Conservation (phyloP, 2,797 vertebrate species). For the Sebastolobus alascanus region DNA sequence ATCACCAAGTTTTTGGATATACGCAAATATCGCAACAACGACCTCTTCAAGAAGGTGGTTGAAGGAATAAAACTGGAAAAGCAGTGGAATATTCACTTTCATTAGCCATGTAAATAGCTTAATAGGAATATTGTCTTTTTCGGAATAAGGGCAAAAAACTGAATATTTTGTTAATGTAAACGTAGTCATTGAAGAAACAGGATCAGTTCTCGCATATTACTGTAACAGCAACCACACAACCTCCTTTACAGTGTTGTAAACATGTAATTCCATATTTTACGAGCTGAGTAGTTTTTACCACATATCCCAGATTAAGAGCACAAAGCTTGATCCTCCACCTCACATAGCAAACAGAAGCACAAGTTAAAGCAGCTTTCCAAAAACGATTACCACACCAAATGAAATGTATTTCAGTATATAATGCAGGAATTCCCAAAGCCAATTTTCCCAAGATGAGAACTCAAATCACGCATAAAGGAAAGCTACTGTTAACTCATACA, state of each 20-base stretch:
- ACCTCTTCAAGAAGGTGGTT: too few relatives aligned
- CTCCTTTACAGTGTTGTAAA: constrained; percentile 6
- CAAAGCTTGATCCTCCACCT: constrained; percentile 47
- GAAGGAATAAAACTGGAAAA: too few relatives aligned
- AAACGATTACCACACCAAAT: constrained; percentile 57
- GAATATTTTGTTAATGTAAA: background rate
- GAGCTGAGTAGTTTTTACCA: constrained; percentile 23
- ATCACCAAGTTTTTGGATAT: too few relatives aligned
- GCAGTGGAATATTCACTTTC: too few relatives aligned
- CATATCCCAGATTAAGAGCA: constrained; percentile 46
- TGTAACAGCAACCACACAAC: background rate
- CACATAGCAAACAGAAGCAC: constrained; percentile 32
- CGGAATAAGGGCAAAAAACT: too few relatives aligned
- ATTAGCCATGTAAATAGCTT: too few relatives aligned
- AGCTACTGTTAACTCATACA: constrained; percentile 22
- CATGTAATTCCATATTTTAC: constrained; percentile 24
- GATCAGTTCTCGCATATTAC: constrained; percentile 1
- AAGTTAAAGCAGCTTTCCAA: constrained; percentile 59
- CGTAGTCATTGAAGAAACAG: background rate
- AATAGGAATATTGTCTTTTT: too few relatives aligned
- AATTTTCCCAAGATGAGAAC: constrained; percentile 41
- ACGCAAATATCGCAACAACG: too few relatives aligned
- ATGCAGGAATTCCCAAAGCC: constrained; percentile 49
- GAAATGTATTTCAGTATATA: constrained; percentile 33
- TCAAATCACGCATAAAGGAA: constrained; percentile 36